Conservation (phyloP, 2,888 invertebrate genomes). For the Lochmaea crataegi region DNA sequence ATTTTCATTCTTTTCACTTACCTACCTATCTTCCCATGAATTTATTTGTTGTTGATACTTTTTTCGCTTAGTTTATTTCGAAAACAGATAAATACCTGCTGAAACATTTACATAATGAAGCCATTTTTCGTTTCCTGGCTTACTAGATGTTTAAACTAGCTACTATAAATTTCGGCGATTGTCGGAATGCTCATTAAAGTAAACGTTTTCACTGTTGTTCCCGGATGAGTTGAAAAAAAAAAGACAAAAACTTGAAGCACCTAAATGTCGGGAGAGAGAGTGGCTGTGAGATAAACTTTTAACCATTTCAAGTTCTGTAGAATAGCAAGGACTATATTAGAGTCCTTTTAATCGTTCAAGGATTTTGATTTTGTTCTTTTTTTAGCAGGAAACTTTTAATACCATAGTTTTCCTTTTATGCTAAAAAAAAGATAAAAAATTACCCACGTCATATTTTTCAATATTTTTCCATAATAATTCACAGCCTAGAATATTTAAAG, state of each 20-base stretch:
- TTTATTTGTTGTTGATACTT: neutral
- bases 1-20: too few relatives aligned
- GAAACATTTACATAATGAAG: constrained; percentile 25
- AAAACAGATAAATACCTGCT: neutral
- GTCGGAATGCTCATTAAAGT: constrained; percentile 43
- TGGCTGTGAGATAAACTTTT: constrained; percentile 39
- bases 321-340: constrained; percentile 30
- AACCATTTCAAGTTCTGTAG: constrained; percentile 34
- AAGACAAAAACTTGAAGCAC: constrained; percentile 36
- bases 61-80: neutral
- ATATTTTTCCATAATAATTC: too few relatives aligned
- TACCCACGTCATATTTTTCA: too few relatives aligned
- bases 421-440: neutral
- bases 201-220: constrained; percentile 42
- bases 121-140: constrained; percentile 25
- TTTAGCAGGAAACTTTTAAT: neutral
- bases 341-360: constrained; percentile 15
- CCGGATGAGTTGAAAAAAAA: constrained; percentile 39
- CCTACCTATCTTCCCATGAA: too few relatives aligned
- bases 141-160: constrained; percentile 23
- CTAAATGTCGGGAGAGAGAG: constrained; percentile 31
- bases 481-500: too few relatives aligned
- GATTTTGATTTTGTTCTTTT: neutral
- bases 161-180: constrained; percentile 38
- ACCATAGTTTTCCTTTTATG: neutral